Evolutionary conservation across 2,888 invertebrate genomes (phyloP), one percentile per base, ranked within the genome.

Genomic region (Keiferia lycopersicella): DNA sequence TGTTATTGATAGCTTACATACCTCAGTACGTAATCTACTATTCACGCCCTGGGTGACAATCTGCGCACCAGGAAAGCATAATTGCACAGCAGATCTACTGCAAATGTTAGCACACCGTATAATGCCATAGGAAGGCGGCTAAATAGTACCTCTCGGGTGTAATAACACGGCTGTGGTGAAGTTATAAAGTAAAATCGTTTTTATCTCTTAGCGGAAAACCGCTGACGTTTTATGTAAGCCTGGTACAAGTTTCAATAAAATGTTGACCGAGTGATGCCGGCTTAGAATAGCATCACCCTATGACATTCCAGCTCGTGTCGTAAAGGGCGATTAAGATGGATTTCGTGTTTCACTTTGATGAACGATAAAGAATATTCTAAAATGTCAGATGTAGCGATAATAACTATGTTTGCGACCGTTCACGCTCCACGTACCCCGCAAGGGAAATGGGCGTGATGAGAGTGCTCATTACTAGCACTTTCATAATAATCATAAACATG

Each of bases 401-500:
- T 26, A 26, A 26, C 26, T 6, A 6, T 26, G 2, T 26, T 26
- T 26, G 6, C 6, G 26, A 6, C 26, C 26, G 26, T 26, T 26
- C 26, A 26, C 26, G 26, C 26, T 26, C 26, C 6, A 6, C 26
- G 2, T 4, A 2, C 26, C 6, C 26, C 26, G 26, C 26, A 26
- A 26, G 6, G 26, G 6, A 26, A 4, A 26, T 4, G 6, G 6
- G 3, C 26, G 26, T 26, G 26, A 26, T 26, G 14, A 3, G n/a
- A 14, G 2, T 41, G 14, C 2, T 45, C 6, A 45, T 45, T n/a
- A n/a, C n/a, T 1, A 4, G 4, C 12, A 20, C 22, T 11, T 14
- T 26, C 26, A 53, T 20, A 51, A 20, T 22, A 12, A 22, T 20
- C 10, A 34, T 56, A 56, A 56, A 56, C 56, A 56, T 56, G 56